These are phyloP conservation scores for Stenopsyche tienmushanensis DNA, from an alignment of 1,140 invertebrate species.

Conservation along the genomic window DNA sequence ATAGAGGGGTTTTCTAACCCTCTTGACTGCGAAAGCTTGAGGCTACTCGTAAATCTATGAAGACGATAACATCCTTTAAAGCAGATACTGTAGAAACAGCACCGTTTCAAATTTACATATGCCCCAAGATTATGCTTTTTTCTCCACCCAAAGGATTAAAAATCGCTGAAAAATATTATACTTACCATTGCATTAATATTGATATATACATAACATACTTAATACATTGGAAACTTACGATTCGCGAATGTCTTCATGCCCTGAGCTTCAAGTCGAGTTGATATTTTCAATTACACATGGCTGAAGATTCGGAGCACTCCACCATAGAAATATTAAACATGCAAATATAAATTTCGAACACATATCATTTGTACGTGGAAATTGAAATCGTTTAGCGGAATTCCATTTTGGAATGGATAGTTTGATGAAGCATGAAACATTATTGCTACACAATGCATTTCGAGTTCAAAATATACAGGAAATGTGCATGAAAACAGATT, in stretches of 20 bases:
- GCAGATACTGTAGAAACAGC: background rate
- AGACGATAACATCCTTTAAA: background rate
- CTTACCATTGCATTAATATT: no score
- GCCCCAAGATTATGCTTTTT: no score
- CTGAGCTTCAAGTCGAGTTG: no score
- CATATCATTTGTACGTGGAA: slow-evolving; percentile 21
- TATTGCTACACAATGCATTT: slow-evolving; percentile 19
- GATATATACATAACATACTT: no score
- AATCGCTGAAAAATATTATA: no score
- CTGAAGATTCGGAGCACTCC: no score
- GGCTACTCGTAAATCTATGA: background rate
- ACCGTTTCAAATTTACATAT: background rate
- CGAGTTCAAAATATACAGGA: background rate
- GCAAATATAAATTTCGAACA: slow-evolving; percentile 6
- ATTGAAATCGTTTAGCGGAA: slow-evolving; percentile 35
- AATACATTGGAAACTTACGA: no score
- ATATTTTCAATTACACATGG: no score
- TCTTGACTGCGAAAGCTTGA: background rate
- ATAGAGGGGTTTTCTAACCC: slow-evolving; percentile 1
- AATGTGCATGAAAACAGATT: no score
- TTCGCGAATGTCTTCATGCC: no score
- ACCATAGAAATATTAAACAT: background rate
- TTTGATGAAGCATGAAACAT: slow-evolving; percentile 28
- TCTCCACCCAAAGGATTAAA: no score
- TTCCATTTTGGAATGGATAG: slow-evolving; percentile 36